A percentile compares a stretch with the other conserved stretches of the same genome.
phyloP scores from a whole-genome alignment of 2,797 vertebrate genomes.

The Scleropages formosus region DNA sequence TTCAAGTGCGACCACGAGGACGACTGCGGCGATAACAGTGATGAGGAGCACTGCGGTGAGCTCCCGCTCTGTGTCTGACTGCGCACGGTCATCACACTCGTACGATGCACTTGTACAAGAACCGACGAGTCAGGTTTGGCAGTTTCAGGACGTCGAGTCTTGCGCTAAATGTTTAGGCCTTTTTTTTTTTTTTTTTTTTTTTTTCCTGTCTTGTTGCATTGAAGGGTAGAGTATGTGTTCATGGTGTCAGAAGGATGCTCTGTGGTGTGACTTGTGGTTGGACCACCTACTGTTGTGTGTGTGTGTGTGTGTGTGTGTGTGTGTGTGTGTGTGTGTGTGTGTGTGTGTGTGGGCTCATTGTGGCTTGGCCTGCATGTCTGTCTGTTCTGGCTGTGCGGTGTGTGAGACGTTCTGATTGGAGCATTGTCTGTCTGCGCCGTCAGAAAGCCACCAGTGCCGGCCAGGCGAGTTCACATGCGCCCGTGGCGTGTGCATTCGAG shows the following conservation, averaged over 20 bases:
- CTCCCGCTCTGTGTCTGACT: not conserved
- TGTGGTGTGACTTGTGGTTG: too few relatives aligned
- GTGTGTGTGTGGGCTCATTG: not conserved
- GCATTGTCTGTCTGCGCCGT: not conserved
- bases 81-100: not conserved
- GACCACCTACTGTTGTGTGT: not conserved
- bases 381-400: not conserved
- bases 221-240: too few relatives aligned
- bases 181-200: too few relatives aligned
- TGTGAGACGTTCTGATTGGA: too few relatives aligned
- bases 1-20: slow-evolving; percentile 97
- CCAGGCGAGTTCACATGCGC: slow-evolving; percentile 85
- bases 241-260: too few relatives aligned
- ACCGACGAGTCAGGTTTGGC: too few relatives aligned
- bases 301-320: not conserved
- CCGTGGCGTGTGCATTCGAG: slow-evolving; percentile 88
- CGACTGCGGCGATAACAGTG: slow-evolving; percentile 96
- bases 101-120: too few relatives aligned
- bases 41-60: slow-evolving; percentile 90
- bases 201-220: too few relatives aligned
- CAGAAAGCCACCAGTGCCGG: slow-evolving; percentile 88
- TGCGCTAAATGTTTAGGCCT: too few relatives aligned
- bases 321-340: too few relatives aligned
- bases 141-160: too few relatives aligned
- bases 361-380: not conserved